Percentiles rank a stretch among this genome's conserved stretches.
phyloP scores from a whole-genome alignment of 2,888 invertebrate species.

The Hylaea fasciaria region DNA sequence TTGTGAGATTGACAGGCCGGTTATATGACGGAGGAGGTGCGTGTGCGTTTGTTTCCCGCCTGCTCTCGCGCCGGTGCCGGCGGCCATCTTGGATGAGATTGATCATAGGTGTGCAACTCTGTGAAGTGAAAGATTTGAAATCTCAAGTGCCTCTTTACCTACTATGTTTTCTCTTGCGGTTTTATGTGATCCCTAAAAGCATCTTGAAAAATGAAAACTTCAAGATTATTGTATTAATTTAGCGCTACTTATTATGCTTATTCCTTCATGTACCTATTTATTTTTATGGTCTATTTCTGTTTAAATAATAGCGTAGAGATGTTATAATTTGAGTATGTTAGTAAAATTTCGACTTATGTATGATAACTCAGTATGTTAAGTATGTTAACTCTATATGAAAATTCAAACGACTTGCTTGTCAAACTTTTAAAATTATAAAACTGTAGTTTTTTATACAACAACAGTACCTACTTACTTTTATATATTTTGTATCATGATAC shows the following conservation, averaged over 20 bases:
- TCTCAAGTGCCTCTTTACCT: conserved; percentile 38
- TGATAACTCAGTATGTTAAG: no score
- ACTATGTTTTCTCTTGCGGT: conserved; percentile 3
- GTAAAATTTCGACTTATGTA: no score
- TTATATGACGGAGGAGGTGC: conserved; percentile 65
- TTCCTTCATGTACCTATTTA: no score
- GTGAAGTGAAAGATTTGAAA: conserved; percentile 78
- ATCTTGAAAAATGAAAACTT: conserved; percentile 12
- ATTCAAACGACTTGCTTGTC: no score
- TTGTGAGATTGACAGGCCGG: conserved; percentile 68
- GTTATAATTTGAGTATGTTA: conserved; percentile 11
- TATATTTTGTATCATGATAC: no score
- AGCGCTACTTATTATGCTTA: neutral
- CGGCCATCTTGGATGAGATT: conserved; percentile 83
- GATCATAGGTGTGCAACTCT: conserved; percentile 80
- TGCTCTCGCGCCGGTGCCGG: conserved; percentile 61
- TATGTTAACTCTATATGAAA: no score
- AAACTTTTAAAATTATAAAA: no score
- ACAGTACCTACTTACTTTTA: no score
- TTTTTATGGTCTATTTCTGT: no score
- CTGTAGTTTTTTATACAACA: no score
- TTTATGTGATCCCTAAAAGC: conserved; percentile 15
- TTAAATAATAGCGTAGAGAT: neutral
- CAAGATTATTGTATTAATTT: neutral
- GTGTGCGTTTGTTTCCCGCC: conserved; percentile 77